A percentile compares a stretch with the other conserved stretches of the same genome.
Evolutionary conservation across 1,140 invertebrate genomes (phyloP).

Genomic region (Gyrodactylus salaris): DNA sequence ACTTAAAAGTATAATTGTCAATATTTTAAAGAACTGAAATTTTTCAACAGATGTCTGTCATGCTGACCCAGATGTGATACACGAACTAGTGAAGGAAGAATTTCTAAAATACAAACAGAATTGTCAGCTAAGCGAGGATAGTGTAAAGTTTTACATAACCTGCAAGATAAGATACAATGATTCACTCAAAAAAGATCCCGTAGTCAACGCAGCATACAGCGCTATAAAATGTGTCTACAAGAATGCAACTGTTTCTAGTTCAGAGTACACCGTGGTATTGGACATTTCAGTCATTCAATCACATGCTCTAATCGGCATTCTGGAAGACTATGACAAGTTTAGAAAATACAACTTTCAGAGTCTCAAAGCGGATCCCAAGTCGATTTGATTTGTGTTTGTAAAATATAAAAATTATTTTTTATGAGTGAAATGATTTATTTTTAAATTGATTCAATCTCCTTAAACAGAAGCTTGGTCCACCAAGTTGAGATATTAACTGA

Average conservation of each 20-base stretch:
- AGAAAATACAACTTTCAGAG: not conserved
- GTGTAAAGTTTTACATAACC: not conserved
- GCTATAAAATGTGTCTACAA: not conserved
- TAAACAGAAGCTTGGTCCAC: too few species aligned
- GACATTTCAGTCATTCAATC: not conserved
- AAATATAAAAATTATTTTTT: too few species aligned
- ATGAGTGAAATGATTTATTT: too few species aligned
- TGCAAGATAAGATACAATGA: not conserved
- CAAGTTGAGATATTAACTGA: too few species aligned
- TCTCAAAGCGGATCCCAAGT: not conserved
- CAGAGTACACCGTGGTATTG: not conserved
- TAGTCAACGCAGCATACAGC: not conserved
- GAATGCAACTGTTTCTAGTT: not conserved
- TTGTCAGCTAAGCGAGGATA: not conserved
- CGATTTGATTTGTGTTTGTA: too few species aligned
- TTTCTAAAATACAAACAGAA: not conserved
- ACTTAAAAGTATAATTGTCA: not conserved
- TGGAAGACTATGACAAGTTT: not conserved
- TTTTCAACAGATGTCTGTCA: not conserved
- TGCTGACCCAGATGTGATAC: not conserved
- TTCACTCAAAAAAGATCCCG: not conserved
- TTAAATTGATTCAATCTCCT: too few species aligned
- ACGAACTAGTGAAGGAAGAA: not conserved
- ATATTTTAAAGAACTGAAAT: not conserved
- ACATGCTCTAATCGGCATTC: not conserved